These are phyloP conservation scores for Kuschelorhynchus macadamiae DNA, from an alignment of 2,888 invertebrate species.

Conservation along the genomic window DNA sequence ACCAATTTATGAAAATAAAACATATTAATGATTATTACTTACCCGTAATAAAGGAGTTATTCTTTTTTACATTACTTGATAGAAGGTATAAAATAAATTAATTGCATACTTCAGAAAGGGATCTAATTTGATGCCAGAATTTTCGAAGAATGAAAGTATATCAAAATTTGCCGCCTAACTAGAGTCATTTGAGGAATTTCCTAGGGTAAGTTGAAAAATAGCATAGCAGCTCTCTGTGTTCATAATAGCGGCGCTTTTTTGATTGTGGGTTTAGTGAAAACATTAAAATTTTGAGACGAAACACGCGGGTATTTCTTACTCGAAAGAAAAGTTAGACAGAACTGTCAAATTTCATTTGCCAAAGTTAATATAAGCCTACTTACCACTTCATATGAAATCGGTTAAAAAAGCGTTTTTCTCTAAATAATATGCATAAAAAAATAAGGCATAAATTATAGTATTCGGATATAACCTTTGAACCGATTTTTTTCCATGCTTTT, in stretches of 20 bases:
- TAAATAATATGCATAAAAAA: too few species aligned
- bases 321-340: slow-evolving; percentile 2
- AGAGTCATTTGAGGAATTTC: slow-evolving; percentile 19
- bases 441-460: too few species aligned
- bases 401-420: too few species aligned
- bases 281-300: slow-evolving; percentile 41
- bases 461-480: too few species aligned
- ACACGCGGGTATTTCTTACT: slow-evolving; percentile 17
- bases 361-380: slow-evolving; percentile 8
- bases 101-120: too few species aligned
- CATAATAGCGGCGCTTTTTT: slow-evolving; percentile 38
- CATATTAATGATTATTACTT: too few species aligned
- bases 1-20: too few species aligned
- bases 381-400: not conserved
- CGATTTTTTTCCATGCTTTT: too few species aligned
- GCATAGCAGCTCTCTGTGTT: slow-evolving; percentile 15
- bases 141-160: slow-evolving; percentile 14
- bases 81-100: too few species aligned
- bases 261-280: slow-evolving; percentile 25
- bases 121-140: slow-evolving; percentile 12
- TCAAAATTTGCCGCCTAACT: slow-evolving; percentile 3
- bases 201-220: not conserved
- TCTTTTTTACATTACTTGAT: too few species aligned
- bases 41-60: too few species aligned
- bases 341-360: slow-evolving; percentile 5